Evolutionary conservation across 2,888 invertebrate species (phyloP).

Genomic region (Stegana nigrithorax): DNA sequence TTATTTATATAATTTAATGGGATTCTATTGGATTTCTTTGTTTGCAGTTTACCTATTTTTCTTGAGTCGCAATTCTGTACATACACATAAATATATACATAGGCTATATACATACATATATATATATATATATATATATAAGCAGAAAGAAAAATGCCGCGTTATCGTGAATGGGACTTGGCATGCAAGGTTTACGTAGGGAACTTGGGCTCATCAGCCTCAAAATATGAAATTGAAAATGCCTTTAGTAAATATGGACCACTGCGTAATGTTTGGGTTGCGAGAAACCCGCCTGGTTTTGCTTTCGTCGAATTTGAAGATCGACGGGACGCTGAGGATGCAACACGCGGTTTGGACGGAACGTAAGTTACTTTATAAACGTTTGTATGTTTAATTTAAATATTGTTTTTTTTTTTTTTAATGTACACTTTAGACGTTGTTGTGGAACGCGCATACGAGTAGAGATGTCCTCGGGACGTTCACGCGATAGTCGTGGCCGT

Average conservation of each 20-base stretch:
- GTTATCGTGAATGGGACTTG: conserved; percentile 80
- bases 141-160: conserved; percentile 58
- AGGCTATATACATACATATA: too few relatives aligned
- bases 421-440: conserved; percentile 71
- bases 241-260: conserved; percentile 88
- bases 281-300: conserved; percentile 89
- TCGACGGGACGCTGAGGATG: conserved; percentile 86
- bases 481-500: conserved; percentile 77
- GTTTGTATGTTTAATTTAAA: not conserved
- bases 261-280: conserved; percentile 90
- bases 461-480: conserved; percentile 92
- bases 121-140: not conserved
- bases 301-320: conserved; percentile 91
- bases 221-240: conserved; percentile 86
- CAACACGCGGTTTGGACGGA: conserved; percentile 83
- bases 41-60: not conserved
- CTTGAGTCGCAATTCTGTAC: too few relatives aligned
- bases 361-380: conserved; percentile 73
- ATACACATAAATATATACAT: too few relatives aligned
- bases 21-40: not conserved
- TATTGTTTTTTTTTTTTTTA: not conserved
- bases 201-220: conserved; percentile 87
- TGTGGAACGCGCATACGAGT: conserved; percentile 91
- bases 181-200: conserved; percentile 92
- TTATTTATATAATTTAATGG: not conserved